These are phyloP conservation scores for Echiichthys vipera DNA, from an alignment of 2,797 vertebrate genomes.

Conservation along the genomic window DNA sequence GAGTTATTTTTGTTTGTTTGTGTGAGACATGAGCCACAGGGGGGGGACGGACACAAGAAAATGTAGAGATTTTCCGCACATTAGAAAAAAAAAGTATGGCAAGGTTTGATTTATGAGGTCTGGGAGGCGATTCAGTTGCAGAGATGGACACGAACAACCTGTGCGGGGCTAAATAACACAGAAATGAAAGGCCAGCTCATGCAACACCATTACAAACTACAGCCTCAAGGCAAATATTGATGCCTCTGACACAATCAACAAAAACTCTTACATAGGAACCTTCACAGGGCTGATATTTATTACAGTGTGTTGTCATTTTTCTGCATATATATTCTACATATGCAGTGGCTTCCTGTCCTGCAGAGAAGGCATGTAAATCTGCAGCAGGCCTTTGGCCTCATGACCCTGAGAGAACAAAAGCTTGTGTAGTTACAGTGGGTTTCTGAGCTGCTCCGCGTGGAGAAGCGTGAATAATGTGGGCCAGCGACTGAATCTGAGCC, in stretches of 20 bases:
- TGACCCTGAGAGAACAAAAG: constrained; percentile 37
- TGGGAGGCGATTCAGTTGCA: background rate
- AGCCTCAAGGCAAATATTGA: background rate
- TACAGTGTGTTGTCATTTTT: background rate
- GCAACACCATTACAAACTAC: background rate
- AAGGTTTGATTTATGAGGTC: constrained; percentile 25
- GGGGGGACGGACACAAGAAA: constrained; percentile 2
- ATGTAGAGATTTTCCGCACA: constrained; percentile 7
- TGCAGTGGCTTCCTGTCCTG: background rate
- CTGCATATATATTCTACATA: background rate
- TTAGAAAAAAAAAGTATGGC: background rate
- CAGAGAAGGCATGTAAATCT: background rate
- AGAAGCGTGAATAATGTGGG: constrained; percentile 54
- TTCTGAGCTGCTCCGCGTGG: constrained; percentile 36
- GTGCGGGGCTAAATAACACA: background rate
- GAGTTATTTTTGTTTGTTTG: constrained; percentile 18
- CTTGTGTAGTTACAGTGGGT: constrained; percentile 14
- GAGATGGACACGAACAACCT: constrained; percentile 1
- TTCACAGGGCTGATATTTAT: background rate
- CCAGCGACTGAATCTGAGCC: constrained; percentile 47
- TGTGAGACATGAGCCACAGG: constrained; percentile 21
- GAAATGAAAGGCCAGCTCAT: background rate
- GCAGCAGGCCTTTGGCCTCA: constrained; percentile 46
- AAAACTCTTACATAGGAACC: background rate
- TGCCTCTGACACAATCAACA: constrained; percentile 1